Conservation (phyloP, 2,888 invertebrate species). For the Lysandra coridon region DNA sequence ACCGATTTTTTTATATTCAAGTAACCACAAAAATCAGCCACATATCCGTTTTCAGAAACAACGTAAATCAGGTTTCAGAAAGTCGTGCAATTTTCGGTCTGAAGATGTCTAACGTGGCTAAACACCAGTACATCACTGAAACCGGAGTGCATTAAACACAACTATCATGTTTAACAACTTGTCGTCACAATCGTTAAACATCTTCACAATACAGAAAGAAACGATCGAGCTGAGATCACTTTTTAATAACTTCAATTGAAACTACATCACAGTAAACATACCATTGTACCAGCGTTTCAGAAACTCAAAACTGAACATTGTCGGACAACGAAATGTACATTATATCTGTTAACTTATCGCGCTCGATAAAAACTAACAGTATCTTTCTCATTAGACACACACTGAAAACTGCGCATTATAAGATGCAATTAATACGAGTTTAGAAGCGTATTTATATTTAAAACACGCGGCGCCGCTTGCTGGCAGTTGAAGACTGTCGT, state of each 20-base stretch:
- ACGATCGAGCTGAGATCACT: neutral
- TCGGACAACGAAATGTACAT: constrained; percentile 58
- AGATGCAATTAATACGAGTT: constrained; percentile 5
- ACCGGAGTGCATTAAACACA: neutral
- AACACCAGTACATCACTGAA: neutral
- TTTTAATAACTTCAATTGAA: constrained; percentile 28
- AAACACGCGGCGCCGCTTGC: constrained; percentile 58
- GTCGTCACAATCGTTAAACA: neutral
- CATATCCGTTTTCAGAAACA: neutral
- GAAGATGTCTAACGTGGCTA: neutral
- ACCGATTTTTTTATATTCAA: neutral
- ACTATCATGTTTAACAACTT: neutral
- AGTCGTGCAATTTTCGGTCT: neutral
- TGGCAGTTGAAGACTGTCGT: constrained; percentile 48
- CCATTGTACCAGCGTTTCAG: constrained; percentile 74
- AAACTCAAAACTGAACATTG: constrained; percentile 75
- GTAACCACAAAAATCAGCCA: neutral
- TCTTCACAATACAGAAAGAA: neutral
- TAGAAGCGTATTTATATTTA: neutral
- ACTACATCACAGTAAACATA: constrained; percentile 50
- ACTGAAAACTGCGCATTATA: constrained; percentile 26
- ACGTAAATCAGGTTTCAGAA: neutral
- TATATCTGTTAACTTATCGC: constrained; percentile 63
- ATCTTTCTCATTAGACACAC: constrained; percentile 48
- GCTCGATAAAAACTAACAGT: constrained; percentile 61